Evolutionary conservation across 1,140 invertebrate species (phyloP).

Genomic region (Hycleus cichorii): DNA sequence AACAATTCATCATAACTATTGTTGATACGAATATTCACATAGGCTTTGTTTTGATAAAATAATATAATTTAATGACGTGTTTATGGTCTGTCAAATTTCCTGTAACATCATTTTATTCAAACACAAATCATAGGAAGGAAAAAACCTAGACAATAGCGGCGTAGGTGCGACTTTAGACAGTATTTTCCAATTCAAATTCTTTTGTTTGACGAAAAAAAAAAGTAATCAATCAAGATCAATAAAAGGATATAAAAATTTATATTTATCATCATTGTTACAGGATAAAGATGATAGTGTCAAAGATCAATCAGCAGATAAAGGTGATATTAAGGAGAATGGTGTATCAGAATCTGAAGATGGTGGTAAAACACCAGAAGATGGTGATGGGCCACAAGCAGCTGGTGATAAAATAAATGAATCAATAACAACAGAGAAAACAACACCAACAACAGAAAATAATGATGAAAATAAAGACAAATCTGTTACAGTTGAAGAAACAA

Average conservation of each 20-base stretch:
- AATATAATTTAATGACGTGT: neutral
- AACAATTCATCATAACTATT: too few relatives aligned
- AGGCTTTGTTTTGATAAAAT: too few relatives aligned
- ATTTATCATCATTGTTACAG: conserved; percentile 35
- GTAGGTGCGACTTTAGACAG: too few relatives aligned
- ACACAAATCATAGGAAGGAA: too few relatives aligned
- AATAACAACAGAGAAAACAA: conserved; percentile 45
- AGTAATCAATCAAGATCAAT: neutral
- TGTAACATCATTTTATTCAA: neutral
- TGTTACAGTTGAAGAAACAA: conserved; percentile 47
- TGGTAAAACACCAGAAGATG: conserved; percentile 23
- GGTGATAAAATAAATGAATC: conserved; percentile 52
- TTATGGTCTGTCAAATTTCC: conserved; percentile 13
- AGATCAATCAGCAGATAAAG: conserved; percentile 54
- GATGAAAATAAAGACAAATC: conserved; percentile 41
- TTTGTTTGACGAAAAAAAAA: neutral
- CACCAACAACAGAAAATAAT: conserved; percentile 40
- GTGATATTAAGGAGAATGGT: conserved; percentile 41
- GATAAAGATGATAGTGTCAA: conserved; percentile 47
- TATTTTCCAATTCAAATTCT: too few relatives aligned
- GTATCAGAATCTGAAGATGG: conserved; percentile 29
- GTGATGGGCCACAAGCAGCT: conserved; percentile 28
- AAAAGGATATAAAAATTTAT: too few relatives aligned
- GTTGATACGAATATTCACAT: too few relatives aligned
- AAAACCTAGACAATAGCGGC: too few relatives aligned